A percentile compares a stretch with the other conserved stretches of the same genome.
Conservation (phyloP, 2,113 vertebrate species). For the Calidris pygmaea region DNA sequence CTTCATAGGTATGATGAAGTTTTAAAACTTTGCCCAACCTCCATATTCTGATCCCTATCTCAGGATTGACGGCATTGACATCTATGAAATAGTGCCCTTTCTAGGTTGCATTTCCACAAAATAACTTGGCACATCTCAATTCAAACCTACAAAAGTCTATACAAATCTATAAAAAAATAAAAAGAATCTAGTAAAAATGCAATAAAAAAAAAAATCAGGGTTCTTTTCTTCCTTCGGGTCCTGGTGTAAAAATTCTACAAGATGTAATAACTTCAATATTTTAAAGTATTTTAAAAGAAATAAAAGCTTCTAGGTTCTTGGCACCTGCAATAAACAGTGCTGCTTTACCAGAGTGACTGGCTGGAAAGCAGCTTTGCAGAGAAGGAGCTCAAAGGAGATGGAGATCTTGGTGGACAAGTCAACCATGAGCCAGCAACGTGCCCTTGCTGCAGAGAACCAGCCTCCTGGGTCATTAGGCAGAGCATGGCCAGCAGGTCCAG, state of each 20-base stretch:
- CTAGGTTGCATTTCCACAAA: neutral
- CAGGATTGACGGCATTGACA: fast-evolving
- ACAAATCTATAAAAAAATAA: neutral
- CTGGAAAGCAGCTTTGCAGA: neutral
- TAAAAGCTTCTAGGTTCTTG: neutral
- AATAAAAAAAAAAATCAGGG: neutral
- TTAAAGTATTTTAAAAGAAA: neutral
- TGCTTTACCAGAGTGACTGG: neutral
- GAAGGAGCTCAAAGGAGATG: neutral
- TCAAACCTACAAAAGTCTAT: neutral
- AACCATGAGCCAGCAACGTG: neutral
- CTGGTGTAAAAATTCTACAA: neutral
- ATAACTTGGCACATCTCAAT: neutral
- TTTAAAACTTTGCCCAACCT: neutral
- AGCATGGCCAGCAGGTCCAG: neutral
- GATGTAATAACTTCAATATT: neutral
- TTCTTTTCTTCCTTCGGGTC: neutral
- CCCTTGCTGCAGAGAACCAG: neutral
- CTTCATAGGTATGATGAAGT: neutral
- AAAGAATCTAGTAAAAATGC: neutral
- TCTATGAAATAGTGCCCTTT: neutral
- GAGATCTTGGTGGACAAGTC: neutral
- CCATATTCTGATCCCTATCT: neutral
- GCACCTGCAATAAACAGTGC: fast-evolving
- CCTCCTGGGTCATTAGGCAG: neutral